phyloP scores from a whole-genome alignment of 2,888 invertebrate species.

The Aromia moschata region DNA sequence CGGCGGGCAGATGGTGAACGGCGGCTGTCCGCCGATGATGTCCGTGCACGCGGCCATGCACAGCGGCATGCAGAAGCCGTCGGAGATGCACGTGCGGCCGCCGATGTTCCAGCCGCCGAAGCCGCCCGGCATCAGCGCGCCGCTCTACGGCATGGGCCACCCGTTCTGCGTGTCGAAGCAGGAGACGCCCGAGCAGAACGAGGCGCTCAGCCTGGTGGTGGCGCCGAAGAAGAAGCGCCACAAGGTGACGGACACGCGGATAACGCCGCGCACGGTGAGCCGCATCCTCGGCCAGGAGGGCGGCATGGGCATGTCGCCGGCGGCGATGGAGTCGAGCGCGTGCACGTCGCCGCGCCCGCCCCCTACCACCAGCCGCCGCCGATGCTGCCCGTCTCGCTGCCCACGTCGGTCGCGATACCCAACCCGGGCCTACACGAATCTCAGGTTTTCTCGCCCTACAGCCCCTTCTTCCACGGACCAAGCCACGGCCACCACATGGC shows the following conservation, averaged over 20 bases:
- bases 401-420: constrained; percentile 95
- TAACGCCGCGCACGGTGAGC: constrained; percentile 90
- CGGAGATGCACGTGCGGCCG: constrained; percentile 72
- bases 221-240: constrained; percentile 96
- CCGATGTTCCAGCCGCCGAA: constrained; percentile 88
- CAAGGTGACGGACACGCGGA: constrained; percentile 95
- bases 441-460: constrained; percentile 91
- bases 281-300: constrained; percentile 85
- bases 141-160: constrained; percentile 69
- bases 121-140: constrained; percentile 71
- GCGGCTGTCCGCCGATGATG: constrained; percentile 66
- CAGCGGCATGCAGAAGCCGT: constrained; percentile 57
- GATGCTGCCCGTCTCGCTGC: constrained; percentile 87
- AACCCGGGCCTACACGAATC: constrained; percentile 96
- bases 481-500: constrained; percentile 64
- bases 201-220: constrained; percentile 93
- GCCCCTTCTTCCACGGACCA: constrained; percentile 82
- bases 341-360: constrained; percentile 69
- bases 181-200: constrained; percentile 86
- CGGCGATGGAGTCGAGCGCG: constrained; percentile 69
- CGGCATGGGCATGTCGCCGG: constrained; percentile 72
- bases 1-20: constrained; percentile 64
- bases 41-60: constrained; percentile 58
- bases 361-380: constrained; percentile 81
- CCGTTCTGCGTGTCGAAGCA: constrained; percentile 71